Base-by-base conservation (phyloP, 2,888 invertebrate genomes). In the Sinhomidia bicolor region DNA sequence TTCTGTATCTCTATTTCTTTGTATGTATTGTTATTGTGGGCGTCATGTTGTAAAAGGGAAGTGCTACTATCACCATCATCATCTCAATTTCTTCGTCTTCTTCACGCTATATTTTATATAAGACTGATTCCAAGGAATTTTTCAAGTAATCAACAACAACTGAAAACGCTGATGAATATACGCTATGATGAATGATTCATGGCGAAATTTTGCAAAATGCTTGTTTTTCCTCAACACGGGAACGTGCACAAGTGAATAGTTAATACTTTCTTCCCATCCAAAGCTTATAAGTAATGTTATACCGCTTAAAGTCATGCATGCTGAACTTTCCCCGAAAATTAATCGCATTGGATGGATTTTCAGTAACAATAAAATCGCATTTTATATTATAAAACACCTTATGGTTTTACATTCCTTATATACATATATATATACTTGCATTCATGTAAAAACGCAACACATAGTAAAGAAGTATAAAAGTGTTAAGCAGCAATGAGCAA, bases 31-130 rank as follows among this genome's bases (percentile, higher is more conserved):
- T 57, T 54, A 17, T 78, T 51, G 78, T 54, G 57, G 78, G 78
- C 78, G 78, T 78, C 51, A 32, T 20, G 36, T 57, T 57, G 78
- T 62, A 76, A 60, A 85, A 85, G 85, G 85, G 85, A 78, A 85
- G 78, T 71, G 47, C 54, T 78, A 17, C 36, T 32, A 51, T 3
- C 17, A 47, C 17, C 36, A 41, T 41, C 62, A 65, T 84, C 65
- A 68, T 62, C n/a, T 29, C 80, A 6, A 29, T 81, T 44, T 29
- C 29, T 44, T 74, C 7, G 26, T 74, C 76, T 26, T 51, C 36
- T 71, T 71, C 71, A 71, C 71, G 71, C 44, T 71, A 71, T 71
- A 44, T 65, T 82, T 68, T 51, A 71, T 83, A 54, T n/a, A 9
- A 83, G 36, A 41, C 36, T 85, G 76, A 78, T 76, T 78, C 44